Evolutionary conservation across 2,113 vertebrate species (phyloP), one percentile per base, ranked within the genome.

Genomic region (Eptesicus fuscus): DNA sequence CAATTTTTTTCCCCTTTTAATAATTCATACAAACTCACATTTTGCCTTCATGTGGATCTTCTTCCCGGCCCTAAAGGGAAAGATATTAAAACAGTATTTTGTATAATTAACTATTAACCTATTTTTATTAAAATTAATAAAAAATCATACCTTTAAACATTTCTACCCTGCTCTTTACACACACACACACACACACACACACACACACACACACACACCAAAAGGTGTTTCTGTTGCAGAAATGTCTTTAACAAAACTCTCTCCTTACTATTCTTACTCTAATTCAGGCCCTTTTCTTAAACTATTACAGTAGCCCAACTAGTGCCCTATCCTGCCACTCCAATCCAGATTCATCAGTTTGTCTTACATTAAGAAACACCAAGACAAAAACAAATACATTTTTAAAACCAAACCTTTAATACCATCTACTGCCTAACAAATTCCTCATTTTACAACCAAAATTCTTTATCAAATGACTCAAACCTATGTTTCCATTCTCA

Each of bases 31-130:
- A 7, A 95, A 93, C 99, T 99, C 99, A 99, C 99, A 99, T 98
- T 99, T 99, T 99, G 98, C 99, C 99, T 99, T 99, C 99, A 97
- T 99, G 99, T 92, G 99, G 99, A 99, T 99, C 99, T 98, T 99
- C 99, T 98, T 99, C 99, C 95, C 99, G 98, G 61, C 99, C 99
- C 99, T 99, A 96, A 94, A 98, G 42, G 35, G 32, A 65, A 95
- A 96, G 83, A 97, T 51, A 97, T 95, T 93, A 97, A 93, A 35
- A 95, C 5, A 95, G 47, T 51, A 83, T 91, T 92, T 97, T 92
- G 93, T 88, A 82, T 59, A 94, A 76, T 82, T 77, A 95, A 71
- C 78, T 94, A 85, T 65, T 91, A 80, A 82, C 70, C 56, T 79
- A 73, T 44, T 91, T 83, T 71, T 74, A 83, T 80, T 79, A 87